A percentile compares a stretch with the other conserved stretches of the same genome.
Conservation (phyloP, 1,140 invertebrate genomes). For the Tetramorium simillimum region DNA sequence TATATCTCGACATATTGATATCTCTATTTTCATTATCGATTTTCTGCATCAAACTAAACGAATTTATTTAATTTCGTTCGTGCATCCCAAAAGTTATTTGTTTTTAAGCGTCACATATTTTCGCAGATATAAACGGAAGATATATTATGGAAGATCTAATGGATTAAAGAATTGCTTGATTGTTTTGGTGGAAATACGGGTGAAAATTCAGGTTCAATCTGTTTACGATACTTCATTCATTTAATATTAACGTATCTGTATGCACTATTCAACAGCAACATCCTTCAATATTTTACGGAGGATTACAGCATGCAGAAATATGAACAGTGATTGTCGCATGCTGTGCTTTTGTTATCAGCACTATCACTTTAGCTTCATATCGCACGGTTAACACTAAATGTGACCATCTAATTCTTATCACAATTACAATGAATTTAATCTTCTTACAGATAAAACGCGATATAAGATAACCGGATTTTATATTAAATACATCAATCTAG, state of each 20-base stretch:
- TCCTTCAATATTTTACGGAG: neutral
- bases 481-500: neutral
- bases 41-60: neutral
- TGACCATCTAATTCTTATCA: constrained; percentile 1
- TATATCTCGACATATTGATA: no score
- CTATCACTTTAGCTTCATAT: neutral
- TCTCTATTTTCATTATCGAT: neutral
- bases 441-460: neutral
- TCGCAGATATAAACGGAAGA: neutral
- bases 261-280: neutral
- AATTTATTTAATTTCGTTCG: neutral
- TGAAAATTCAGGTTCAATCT: neutral
- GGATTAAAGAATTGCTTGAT: neutral
- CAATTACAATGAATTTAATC: neutral
- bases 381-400: neutral
- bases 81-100: neutral
- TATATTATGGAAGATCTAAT: neutral
- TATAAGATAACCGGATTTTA: neutral
- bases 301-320: neutral
- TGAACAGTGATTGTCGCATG: neutral
- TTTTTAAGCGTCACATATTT: neutral
- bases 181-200: neutral
- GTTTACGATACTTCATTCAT: neutral
- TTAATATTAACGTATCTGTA: neutral
- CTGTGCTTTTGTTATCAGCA: neutral